phyloP scores from a whole-genome alignment of 2,888 invertebrate species.

The Cheilosia scutellata region DNA sequence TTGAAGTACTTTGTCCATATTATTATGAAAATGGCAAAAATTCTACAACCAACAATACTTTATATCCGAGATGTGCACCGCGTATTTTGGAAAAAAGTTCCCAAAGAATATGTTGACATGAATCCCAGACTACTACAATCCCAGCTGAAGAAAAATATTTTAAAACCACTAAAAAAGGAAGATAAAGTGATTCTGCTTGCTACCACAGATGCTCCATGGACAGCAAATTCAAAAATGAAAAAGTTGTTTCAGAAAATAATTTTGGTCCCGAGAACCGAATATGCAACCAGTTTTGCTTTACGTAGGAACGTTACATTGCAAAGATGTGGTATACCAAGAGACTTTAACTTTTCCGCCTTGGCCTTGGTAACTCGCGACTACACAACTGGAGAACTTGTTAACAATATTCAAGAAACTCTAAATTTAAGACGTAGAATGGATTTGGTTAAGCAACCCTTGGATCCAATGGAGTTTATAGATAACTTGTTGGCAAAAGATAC shows the following conservation, averaged over 20 bases:
- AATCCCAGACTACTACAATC: constrained; percentile 86
- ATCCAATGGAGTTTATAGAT: constrained; percentile 80
- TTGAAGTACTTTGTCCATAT: constrained; percentile 87
- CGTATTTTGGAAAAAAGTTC: constrained; percentile 85
- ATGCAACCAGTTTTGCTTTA: constrained; percentile 81
- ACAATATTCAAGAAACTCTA: constrained; percentile 79
- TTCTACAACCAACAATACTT: constrained; percentile 87
- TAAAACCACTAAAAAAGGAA: constrained; percentile 85
- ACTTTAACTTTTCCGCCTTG: constrained; percentile 79
- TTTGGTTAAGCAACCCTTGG: constrained; percentile 77
- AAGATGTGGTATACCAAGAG: constrained; percentile 73
- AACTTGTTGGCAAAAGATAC: constrained; percentile 77
- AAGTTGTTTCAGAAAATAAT: constrained; percentile 81
- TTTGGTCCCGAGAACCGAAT: constrained; percentile 82
- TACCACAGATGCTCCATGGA: constrained; percentile 85
- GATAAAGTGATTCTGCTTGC: constrained; percentile 86
- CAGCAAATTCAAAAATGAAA: constrained; percentile 81
- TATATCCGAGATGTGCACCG: constrained; percentile 86
- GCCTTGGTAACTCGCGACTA: constrained; percentile 81
- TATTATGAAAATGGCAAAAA: constrained; percentile 86
- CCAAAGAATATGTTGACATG: constrained; percentile 81
- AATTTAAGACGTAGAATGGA: constrained; percentile 79
- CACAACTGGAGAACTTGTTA: constrained; percentile 82
- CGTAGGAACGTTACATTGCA: constrained; percentile 80
- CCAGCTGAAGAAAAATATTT: constrained; percentile 84